Base-by-base conservation (phyloP, 92 coral and sea anemone genomes). In the Siderastrea radians region DNA sequence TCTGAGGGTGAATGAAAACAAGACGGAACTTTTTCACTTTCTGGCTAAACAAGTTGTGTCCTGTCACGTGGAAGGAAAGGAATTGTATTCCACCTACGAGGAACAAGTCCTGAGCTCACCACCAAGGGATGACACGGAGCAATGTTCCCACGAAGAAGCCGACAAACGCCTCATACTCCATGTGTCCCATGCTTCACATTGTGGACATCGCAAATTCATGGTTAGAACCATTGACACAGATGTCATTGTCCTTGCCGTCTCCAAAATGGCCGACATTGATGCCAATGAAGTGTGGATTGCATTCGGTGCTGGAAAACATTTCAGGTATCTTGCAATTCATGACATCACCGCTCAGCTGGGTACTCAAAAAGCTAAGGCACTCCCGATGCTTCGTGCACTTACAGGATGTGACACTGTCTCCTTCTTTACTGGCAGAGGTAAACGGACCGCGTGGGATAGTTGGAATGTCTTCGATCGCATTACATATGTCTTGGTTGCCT, bases 361-460 rank as follows among this genome's bases (percentile, higher is more conserved):
- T 12, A 63, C 85, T 74, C 86, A 86, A 54, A 69, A 64, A 49
- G n/a, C 75, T 52, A 84, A 72, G 68, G 93, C 86, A 72, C 87
- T 85, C 5, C 90, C 87, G 52, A 73, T 74, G 68, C 76, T 83
- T 19, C 92, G 77, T 54, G 78, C 84, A 1, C 38, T 90, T 14
- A 78, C 93, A n/a, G 93, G 93, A 60, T 90, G 89, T 70, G 89
- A 90, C 74, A 83, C 86, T 6, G 85, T 84, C 1, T 83, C 85
- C 2, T 83, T 89, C 61, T 74, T 90, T 78, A 71, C 93, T 17
- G 86, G 86, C 50, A 90, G 74, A 74, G 89, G 93, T 14, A 90
- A 90, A 78, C 61, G 50, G 50, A 68, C 86, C 3, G 93, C 93
- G 8, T 90, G 89, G 92, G 85, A 89, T 17, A 68, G 74, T 16